Conservation (phyloP, 1,140 invertebrate genomes). For the Drosophila trapezifrons region DNA sequence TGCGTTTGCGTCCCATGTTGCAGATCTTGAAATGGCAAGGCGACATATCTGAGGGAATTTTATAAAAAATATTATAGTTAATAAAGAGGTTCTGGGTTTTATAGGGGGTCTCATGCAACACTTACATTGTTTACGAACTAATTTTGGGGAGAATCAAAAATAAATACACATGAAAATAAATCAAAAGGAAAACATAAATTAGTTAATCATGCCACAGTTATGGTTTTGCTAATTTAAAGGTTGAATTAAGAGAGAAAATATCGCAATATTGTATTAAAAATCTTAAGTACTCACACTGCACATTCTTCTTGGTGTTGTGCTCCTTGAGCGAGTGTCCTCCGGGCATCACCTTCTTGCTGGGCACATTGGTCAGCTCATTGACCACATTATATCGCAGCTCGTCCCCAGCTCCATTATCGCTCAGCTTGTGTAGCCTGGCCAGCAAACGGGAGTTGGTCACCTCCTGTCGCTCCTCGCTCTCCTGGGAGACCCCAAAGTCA, state of each 20-base stretch:
- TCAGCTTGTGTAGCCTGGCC: constrained; percentile 58
- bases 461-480: constrained; percentile 45
- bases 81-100: neutral
- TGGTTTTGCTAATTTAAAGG: neutral
- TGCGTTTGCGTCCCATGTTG: constrained; percentile 80
- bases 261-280: too few relatives aligned
- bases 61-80: neutral
- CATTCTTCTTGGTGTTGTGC: constrained; percentile 79
- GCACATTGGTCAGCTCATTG: constrained; percentile 46
- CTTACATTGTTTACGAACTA: constrained; percentile 83
- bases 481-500: constrained; percentile 27
- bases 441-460: constrained; percentile 44
- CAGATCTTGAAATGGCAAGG: constrained; percentile 82
- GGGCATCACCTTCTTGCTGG: constrained; percentile 53
- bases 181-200: constrained; percentile 29
- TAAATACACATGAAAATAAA: constrained; percentile 46
- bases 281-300: constrained; percentile 69
- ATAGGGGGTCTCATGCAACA: constrained; percentile 56
- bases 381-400: constrained; percentile 44
- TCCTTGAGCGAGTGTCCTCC: constrained; percentile 43
- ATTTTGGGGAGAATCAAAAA: constrained; percentile 17
- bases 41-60: constrained; percentile 67
- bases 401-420: constrained; percentile 39
- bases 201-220: constrained; percentile 39
- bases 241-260: neutral